Percentiles rank a stretch among this genome's conserved stretches.
Conservation (phyloP, 2,113 vertebrate species). For the Semnopithecus entellus region DNA sequence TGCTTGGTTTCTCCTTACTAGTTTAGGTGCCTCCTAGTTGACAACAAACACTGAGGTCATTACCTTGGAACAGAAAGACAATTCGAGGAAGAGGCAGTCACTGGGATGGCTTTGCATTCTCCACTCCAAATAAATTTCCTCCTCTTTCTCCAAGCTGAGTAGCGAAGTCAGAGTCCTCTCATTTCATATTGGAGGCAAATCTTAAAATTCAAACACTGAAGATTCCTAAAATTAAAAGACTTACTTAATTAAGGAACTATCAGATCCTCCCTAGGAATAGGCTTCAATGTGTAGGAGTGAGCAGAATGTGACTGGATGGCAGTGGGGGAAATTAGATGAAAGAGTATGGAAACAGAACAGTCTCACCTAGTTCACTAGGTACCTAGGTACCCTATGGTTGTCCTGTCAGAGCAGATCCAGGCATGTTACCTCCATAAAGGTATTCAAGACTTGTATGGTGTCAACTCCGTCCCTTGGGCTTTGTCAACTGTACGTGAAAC, state of each 20-base stretch:
- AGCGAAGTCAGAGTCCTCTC: background rate
- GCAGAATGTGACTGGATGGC: background rate
- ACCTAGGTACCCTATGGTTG: background rate
- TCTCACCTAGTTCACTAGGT: background rate
- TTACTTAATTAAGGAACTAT: background rate
- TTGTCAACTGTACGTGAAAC: background rate
- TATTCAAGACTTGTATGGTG: background rate
- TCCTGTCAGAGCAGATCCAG: background rate
- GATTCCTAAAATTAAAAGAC: background rate
- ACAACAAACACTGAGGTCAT: background rate
- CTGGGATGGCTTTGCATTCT: background rate
- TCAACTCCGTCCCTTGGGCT: background rate
- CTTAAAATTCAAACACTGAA: background rate
- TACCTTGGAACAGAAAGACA: background rate
- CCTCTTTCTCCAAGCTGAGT: background rate
- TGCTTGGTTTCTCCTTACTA: background rate
- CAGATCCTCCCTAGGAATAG: background rate
- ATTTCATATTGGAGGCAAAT: background rate
- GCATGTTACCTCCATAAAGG: background rate
- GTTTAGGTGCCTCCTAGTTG: background rate
- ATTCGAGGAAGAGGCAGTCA: background rate
- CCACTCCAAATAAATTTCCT: background rate
- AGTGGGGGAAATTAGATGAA: background rate
- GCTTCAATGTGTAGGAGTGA: background rate
- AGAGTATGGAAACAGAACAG: background rate